phyloP scores from a whole-genome alignment of 1,140 invertebrate genomes.

The Ceratosolen fusciceps region DNA sequence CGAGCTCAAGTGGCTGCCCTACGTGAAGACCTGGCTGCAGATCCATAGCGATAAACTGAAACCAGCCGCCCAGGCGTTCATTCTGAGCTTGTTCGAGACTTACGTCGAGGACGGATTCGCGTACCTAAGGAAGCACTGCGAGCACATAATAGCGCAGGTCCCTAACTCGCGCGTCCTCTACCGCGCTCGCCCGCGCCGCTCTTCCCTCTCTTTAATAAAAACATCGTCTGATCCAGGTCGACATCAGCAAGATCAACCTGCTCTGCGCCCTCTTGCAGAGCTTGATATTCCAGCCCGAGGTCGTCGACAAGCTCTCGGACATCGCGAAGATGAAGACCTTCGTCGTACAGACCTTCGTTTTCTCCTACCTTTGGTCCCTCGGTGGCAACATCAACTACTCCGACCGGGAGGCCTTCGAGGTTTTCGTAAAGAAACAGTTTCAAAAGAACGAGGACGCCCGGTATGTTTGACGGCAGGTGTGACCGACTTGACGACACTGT shows the following conservation, averaged over 20 bases:
- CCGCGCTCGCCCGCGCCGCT: background rate
- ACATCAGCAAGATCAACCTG: constrained; percentile 83
- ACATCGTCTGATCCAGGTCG: constrained; percentile 73
- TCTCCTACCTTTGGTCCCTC: constrained; percentile 84
- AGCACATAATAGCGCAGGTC: constrained; percentile 77
- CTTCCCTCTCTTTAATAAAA: background rate
- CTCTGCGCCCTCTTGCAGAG: constrained; percentile 82
- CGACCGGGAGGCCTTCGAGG: constrained; percentile 80
- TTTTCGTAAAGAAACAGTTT: constrained; percentile 78
- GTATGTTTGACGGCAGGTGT: constrained; percentile 52
- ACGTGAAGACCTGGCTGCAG: constrained; percentile 85
- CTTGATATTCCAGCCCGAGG: constrained; percentile 72
- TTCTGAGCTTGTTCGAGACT: constrained; percentile 75
- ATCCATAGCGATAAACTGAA: constrained; percentile 73
- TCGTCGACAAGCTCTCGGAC: constrained; percentile 72
- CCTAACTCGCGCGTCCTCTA: background rate
- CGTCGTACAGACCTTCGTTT: constrained; percentile 80
- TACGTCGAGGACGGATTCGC: constrained; percentile 77
- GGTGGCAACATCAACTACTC: constrained; percentile 85
- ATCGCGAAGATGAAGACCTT: constrained; percentile 75
- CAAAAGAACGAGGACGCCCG: constrained; percentile 77
- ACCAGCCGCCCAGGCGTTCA: constrained; percentile 71
- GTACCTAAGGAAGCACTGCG: constrained; percentile 78
- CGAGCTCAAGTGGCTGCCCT: constrained; percentile 84
- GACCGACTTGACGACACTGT: too few species aligned